A percentile compares a stretch with the other conserved stretches of the same genome.
Evolutionary conservation across 2,888 invertebrate genomes (phyloP).

Genomic region (Luperina nickerlii): DNA sequence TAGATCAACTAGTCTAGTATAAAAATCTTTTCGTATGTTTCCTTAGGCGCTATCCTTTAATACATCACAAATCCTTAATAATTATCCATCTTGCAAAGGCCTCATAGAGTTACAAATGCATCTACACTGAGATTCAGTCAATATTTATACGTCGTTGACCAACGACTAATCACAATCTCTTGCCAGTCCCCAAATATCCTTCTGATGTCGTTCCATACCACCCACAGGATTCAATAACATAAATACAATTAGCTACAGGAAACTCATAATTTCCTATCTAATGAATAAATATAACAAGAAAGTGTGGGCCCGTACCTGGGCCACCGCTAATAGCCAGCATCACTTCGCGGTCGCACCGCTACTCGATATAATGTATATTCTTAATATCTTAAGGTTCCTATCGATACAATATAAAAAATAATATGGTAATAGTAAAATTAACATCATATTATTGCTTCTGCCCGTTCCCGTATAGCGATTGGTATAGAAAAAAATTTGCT

Average conservation of each 20-base stretch:
- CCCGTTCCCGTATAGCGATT: slow-evolving; percentile 91
- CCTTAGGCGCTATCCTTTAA: slow-evolving; percentile 91
- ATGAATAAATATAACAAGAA: slow-evolving; percentile 90
- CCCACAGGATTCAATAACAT: slow-evolving; percentile 88
- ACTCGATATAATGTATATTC: slow-evolving; percentile 84
- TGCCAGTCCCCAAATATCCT: slow-evolving; percentile 88
- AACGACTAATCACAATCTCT: slow-evolving; percentile 91
- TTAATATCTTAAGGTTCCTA: slow-evolving; percentile 88
- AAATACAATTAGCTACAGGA: slow-evolving; percentile 90
- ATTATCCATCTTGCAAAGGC: slow-evolving; percentile 90
- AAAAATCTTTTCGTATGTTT: slow-evolving; percentile 91
- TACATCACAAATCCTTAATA: slow-evolving; percentile 91
- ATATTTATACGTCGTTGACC: slow-evolving; percentile 91
- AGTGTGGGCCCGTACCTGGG: slow-evolving; percentile 81
- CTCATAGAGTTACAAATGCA: slow-evolving; percentile 91
- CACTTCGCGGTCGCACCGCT: slow-evolving; percentile 89
- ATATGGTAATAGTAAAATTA: slow-evolving; percentile 91
- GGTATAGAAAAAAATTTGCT: slow-evolving; percentile 90
- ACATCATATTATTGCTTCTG: slow-evolving; percentile 91
- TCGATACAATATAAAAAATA: slow-evolving; percentile 90
- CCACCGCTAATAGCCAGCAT: slow-evolving; percentile 87
- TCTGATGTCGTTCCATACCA: slow-evolving; percentile 88
- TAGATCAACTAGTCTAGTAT: slow-evolving; percentile 91
- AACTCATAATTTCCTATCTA: slow-evolving; percentile 90
- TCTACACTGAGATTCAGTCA: slow-evolving; percentile 91